Percentiles rank a stretch among this genome's conserved stretches.
phyloP scores from a whole-genome alignment of 2,797 vertebrate species.

The Liasis olivaceus region DNA sequence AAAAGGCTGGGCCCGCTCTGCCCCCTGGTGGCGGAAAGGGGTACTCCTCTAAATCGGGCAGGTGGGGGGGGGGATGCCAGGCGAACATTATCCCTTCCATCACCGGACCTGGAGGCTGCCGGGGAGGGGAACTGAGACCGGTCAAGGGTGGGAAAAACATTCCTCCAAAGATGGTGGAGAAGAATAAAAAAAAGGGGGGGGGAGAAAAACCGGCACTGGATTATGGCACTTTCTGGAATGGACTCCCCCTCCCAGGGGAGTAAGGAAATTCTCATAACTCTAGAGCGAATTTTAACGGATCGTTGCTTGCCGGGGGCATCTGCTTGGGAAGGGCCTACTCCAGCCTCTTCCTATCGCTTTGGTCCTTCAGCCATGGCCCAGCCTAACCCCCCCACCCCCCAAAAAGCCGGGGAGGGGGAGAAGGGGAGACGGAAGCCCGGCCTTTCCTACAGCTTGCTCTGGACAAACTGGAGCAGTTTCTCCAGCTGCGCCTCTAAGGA shows the following conservation, averaged over 20 bases:
- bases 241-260: too few relatives aligned
- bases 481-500: slow-evolving; percentile 78
- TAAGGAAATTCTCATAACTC: not conserved
- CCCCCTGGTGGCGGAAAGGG: not conserved
- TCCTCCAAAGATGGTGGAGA: not conserved
- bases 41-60: not conserved
- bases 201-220: not conserved
- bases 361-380: not conserved
- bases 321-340: not conserved
- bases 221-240: not conserved
- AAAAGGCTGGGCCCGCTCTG: not conserved
- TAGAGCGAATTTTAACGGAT: not conserved
- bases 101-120: too few relatives aligned
- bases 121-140: too few relatives aligned
- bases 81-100: not conserved
- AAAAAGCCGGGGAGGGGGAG: not conserved
- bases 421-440: not conserved
- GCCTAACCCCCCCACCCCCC: not conserved
- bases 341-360: rapidly evolving
- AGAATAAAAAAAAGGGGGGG: not conserved
- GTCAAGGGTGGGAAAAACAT: not conserved
- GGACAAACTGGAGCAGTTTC: slow-evolving; percentile 61
- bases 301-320: not conserved
- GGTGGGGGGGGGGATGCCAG: rapidly evolving
- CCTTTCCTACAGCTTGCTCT: slow-evolving; percentile 3